Evolutionary conservation across 1,140 invertebrate genomes (phyloP).

Genomic region (Pseudobourletiella spinata): DNA sequence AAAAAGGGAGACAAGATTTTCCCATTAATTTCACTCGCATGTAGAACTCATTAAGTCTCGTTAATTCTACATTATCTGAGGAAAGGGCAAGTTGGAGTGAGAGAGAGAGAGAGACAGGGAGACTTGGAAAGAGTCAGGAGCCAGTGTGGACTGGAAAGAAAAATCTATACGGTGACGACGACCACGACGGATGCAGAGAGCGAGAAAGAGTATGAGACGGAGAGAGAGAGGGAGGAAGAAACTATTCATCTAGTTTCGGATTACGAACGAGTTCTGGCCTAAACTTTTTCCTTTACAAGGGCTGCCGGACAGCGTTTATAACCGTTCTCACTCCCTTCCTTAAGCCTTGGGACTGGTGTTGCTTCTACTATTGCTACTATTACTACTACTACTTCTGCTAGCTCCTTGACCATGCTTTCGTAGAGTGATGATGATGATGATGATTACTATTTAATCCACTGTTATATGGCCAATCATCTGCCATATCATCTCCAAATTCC

Average conservation of each 20-base stretch:
- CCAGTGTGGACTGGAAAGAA: too few relatives aligned
- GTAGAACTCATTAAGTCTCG: slow-evolving; percentile 36
- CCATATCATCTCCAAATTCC: not conserved
- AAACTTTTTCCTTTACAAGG: not conserved
- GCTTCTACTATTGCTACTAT: too few relatives aligned
- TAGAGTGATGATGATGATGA: too few relatives aligned
- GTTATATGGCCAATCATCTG: not conserved
- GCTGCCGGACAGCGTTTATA: slow-evolving; percentile 4
- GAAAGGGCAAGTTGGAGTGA: too few relatives aligned
- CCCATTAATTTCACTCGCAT: slow-evolving; percentile 37
- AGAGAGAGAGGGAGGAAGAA: slow-evolving; percentile 5
- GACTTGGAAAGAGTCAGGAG: not conserved
- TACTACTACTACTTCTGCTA: too few relatives aligned
- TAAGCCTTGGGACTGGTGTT: not conserved
- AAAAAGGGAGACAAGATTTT: slow-evolving; percentile 34
- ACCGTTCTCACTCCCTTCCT: too few relatives aligned
- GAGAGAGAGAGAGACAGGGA: too few relatives aligned
- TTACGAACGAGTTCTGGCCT: slow-evolving; percentile 30
- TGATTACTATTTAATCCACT: too few relatives aligned
- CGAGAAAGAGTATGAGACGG: not conserved
- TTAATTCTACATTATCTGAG: slow-evolving; percentile 36
- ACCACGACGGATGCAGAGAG: not conserved
- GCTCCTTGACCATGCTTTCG: too few relatives aligned
- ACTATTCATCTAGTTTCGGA: slow-evolving; percentile 27
- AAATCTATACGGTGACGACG: not conserved